These are phyloP conservation scores for Lasioglossum pauxillum DNA, from an alignment of 2,888 invertebrate species.

Conservation along the genomic window DNA sequence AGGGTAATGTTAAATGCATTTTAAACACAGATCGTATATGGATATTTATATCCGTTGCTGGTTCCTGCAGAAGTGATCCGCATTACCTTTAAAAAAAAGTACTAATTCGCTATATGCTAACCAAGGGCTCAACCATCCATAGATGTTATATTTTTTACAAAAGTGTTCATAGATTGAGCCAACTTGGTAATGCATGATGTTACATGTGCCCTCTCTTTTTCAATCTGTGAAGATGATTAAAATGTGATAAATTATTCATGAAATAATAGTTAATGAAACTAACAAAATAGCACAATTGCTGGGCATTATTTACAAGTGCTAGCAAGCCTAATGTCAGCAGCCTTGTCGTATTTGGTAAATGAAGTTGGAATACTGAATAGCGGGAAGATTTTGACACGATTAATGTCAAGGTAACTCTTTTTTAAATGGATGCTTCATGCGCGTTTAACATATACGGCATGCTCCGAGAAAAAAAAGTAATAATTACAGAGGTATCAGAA, in stretches of 20 bases:
- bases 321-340: constrained; percentile 83
- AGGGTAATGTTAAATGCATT: constrained; percentile 48
- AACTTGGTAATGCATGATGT: constrained; percentile 79
- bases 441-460: constrained; percentile 37
- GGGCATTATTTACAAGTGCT: constrained; percentile 84
- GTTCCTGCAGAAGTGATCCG: constrained; percentile 74
- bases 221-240: constrained; percentile 81
- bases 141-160: constrained; percentile 84
- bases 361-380: constrained; percentile 70
- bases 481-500: constrained; percentile 24
- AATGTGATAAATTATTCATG: constrained; percentile 83
- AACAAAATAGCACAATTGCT: constrained; percentile 83
- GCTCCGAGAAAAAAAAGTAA: constrained; percentile 27
- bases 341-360: constrained; percentile 77
- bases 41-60: constrained; percentile 60
- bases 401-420: constrained; percentile 32
- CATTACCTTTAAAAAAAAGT: constrained; percentile 67
- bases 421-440: constrained; percentile 33
- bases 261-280: constrained; percentile 80
- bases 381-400: constrained; percentile 65
- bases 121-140: constrained; percentile 82
- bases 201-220: constrained; percentile 80
- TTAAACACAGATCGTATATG: constrained; percentile 46
- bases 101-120: constrained; percentile 74
- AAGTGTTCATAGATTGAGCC: constrained; percentile 83